phyloP scores from a whole-genome alignment of 2,797 vertebrate species.

The Harpia harpyja region DNA sequence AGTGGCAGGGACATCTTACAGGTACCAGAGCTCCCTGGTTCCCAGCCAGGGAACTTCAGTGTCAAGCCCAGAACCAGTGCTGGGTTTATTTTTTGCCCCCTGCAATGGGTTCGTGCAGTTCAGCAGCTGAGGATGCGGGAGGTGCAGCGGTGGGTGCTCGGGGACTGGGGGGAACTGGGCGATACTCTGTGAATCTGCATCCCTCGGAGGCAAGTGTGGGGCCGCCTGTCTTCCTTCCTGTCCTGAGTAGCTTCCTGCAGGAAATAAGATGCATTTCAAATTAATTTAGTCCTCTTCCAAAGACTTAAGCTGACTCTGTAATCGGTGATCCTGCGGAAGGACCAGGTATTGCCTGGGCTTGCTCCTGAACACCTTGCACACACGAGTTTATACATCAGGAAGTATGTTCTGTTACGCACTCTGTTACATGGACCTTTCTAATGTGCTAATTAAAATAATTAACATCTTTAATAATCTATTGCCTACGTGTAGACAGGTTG shows the following conservation, averaged over 20 bases:
- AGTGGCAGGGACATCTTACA: fast-evolving
- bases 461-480: background rate
- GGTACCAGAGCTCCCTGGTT: background rate
- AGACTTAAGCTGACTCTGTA: background rate
- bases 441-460: background rate
- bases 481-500: fast-evolving
- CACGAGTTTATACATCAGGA: fast-evolving
- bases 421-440: background rate
- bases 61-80: background rate
- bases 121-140: fast-evolving
- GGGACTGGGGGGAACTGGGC: too few relatives aligned
- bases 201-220: fast-evolving
- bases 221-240: too few relatives aligned
- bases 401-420: fast-evolving
- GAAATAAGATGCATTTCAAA: background rate
- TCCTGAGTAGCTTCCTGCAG: background rate
- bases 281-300: too few relatives aligned
- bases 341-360: background rate
- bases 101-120: fast-evolving
- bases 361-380: background rate
- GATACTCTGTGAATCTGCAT: fast-evolving
- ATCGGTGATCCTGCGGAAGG: fast-evolving
- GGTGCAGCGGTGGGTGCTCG: background rate
- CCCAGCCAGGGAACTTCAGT: background rate
- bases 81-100: too few relatives aligned